Evolutionary conservation across 2,888 invertebrate species (phyloP).

Genomic region (Boloria euphrosyne): DNA sequence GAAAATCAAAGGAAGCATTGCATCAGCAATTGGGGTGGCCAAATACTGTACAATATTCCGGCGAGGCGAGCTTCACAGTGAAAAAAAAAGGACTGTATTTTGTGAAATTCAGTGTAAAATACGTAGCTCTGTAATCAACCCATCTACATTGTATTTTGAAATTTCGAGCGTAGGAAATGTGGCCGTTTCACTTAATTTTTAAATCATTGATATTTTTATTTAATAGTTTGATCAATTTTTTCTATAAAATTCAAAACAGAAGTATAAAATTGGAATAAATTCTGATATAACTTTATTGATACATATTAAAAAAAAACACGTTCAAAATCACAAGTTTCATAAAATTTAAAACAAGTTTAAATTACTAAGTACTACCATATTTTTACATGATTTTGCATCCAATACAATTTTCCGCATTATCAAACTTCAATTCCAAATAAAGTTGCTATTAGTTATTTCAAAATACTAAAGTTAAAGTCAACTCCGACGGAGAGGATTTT

Average conservation of each 20-base stretch:
- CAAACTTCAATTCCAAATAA: constrained; percentile 31
- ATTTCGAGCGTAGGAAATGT: constrained; percentile 1
- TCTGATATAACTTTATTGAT: neutral
- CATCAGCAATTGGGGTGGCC: constrained; percentile 18
- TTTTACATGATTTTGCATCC: constrained; percentile 6
- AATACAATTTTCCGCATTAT: constrained; percentile 20
- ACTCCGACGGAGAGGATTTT: constrained; percentile 35
- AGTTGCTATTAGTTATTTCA: constrained; percentile 36
- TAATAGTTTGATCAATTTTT: neutral
- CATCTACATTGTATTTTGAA: constrained; percentile 15
- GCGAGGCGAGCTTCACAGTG: constrained; percentile 7
- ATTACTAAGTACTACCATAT: neutral
- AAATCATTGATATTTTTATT: neutral
- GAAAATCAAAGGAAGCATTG: constrained; percentile 10
- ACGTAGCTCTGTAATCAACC: constrained; percentile 11
- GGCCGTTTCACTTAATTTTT: constrained; percentile 3
- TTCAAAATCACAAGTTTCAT: too few relatives aligned
- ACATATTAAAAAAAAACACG: neutral
- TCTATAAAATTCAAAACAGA: neutral
- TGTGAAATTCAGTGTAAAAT: constrained; percentile 19
- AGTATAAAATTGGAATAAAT: neutral
- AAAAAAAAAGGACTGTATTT: constrained; percentile 13
- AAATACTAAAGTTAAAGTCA: constrained; percentile 36
- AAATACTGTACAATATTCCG: constrained; percentile 14
- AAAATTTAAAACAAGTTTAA: too few relatives aligned